Conservation (phyloP, 2,888 invertebrate genomes). For the Tryphoninae sp. region DNA sequence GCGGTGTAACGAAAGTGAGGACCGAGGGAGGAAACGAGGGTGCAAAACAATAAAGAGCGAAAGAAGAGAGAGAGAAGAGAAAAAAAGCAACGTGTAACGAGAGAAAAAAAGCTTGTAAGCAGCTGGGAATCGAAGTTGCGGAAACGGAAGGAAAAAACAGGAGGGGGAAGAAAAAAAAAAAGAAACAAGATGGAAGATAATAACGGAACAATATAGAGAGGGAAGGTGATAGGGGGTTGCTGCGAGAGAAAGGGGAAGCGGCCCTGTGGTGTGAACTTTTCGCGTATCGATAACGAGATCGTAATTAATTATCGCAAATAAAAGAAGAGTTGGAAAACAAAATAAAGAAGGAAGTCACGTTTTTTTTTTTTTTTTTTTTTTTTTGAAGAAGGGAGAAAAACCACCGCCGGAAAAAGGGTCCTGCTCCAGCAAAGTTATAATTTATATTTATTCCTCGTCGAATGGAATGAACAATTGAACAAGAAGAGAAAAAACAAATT, state of each 20-base stretch:
- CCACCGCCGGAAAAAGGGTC: slow-evolving; percentile 15
- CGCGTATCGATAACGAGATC: background rate
- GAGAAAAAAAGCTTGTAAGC: slow-evolving; percentile 5
- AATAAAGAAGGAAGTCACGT: background rate
- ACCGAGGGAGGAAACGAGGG: too few relatives aligned
- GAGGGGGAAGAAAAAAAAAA: too few relatives aligned
- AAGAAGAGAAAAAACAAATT: slow-evolving; percentile 32
- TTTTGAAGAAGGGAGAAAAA: too few relatives aligned
- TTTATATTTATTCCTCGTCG: slow-evolving; percentile 47
- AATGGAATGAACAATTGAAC: background rate
- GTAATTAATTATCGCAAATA: slow-evolving; percentile 4
- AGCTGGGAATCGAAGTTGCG: slow-evolving; percentile 13
- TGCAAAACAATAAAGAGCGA: too few relatives aligned
- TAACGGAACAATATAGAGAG: slow-evolving; percentile 25
- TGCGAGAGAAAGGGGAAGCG: background rate
- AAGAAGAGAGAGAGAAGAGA: background rate
- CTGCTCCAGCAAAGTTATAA: slow-evolving; percentile 36
- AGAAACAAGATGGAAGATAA: slow-evolving; percentile 35
- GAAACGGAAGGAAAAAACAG: background rate
- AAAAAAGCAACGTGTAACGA: background rate
- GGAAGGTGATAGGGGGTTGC: too few relatives aligned
- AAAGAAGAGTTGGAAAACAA: background rate
- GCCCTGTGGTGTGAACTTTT: background rate
- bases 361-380: too few relatives aligned
- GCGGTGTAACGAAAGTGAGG: background rate